Evolutionary conservation across 2,888 invertebrate species (phyloP).

Genomic region (Syrphus vitripennis): DNA sequence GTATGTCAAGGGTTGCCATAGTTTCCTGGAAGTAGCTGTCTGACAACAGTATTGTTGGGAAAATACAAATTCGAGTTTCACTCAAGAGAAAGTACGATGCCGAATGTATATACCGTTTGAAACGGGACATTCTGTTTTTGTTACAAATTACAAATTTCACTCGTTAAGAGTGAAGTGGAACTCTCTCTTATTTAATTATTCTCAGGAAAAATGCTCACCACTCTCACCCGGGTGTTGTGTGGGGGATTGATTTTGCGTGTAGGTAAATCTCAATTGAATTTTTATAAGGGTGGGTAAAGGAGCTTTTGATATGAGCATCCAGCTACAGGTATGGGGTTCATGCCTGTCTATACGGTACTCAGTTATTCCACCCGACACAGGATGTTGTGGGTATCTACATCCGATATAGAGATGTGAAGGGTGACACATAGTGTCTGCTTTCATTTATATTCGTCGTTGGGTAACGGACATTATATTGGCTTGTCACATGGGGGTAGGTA

Average conservation of each 20-base stretch:
- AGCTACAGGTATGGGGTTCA: constrained; percentile 58
- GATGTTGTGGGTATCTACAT: constrained; percentile 51
- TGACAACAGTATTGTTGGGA: constrained; percentile 18
- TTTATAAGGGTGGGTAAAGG: neutral
- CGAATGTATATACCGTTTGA: neutral
- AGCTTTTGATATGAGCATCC: constrained; percentile 1
- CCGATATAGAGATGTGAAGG: constrained; percentile 39
- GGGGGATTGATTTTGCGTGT: constrained; percentile 65
- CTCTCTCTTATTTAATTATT: neutral
- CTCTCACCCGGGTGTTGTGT: constrained; percentile 61
- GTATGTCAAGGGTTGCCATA: constrained; percentile 65
- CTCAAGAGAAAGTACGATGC: neutral
- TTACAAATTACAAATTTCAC: neutral
- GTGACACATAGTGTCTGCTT: constrained; percentile 50
- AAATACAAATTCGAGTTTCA: neutral
- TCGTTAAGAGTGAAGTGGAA: too few relatives aligned
- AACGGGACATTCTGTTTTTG: constrained; percentile 22
- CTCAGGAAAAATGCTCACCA: constrained; percentile 39
- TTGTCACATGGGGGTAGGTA: neutral
- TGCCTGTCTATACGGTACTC: constrained; percentile 13
- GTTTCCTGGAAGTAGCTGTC: constrained; percentile 1
- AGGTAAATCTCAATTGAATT: constrained; percentile 31
- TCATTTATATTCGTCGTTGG: neutral
- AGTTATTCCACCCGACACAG: constrained; percentile 40
- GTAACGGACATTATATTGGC: constrained; percentile 13